Evolutionary conservation across 2,113 vertebrate species (phyloP), one percentile per base, ranked within the genome.

Genomic region (Reinhardtius hippoglossoides): DNA sequence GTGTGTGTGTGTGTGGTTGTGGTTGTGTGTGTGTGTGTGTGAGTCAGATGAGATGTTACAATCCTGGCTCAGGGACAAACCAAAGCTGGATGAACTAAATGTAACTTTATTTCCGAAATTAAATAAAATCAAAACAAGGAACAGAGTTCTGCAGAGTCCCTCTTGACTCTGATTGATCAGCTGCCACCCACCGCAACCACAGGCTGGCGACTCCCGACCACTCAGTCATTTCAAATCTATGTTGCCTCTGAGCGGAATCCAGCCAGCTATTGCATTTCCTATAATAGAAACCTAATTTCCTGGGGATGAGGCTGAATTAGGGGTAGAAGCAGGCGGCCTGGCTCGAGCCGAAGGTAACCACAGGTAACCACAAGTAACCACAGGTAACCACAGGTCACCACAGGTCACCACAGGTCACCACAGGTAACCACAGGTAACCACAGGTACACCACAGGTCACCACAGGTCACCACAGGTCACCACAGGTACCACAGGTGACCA

Each of bases 11-110:
- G 5, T 31, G 4, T n/a, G 6, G n/a, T n/a, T n/a, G n/a, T n/a
- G n/a, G n/a, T n/a, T 40, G 1, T 48, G n/a, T 57, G 1, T 78
- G 0, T 24, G 4, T 24, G 23, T 60, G 3, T 48, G 7, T 0
- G 14, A 16, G 23, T 65, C 20, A 18, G 23, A 26, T 48, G 42
- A 65, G 42, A 65, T 74, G 52, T 26, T 40, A 48, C 26, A 80
- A 5, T 42, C 26, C 7, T 61, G 14, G 14, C 20, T 20, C 27
- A 20, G 35, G 26, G 40, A 31, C 1, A 37, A 62, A 37, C 5
- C 15, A 26, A 26, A 37, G 21, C 7, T 26, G 31, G 31, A 31
- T 54, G 13, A 27, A 42, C 3, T 8, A 44, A 31, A 46, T 61
- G 44, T 54, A 55, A 61, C 46, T 35, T 44, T 13, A n/a, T 54